Evolutionary conservation across 2,113 vertebrate genomes (phyloP).

Genomic region (Cichladusa arquata): DNA sequence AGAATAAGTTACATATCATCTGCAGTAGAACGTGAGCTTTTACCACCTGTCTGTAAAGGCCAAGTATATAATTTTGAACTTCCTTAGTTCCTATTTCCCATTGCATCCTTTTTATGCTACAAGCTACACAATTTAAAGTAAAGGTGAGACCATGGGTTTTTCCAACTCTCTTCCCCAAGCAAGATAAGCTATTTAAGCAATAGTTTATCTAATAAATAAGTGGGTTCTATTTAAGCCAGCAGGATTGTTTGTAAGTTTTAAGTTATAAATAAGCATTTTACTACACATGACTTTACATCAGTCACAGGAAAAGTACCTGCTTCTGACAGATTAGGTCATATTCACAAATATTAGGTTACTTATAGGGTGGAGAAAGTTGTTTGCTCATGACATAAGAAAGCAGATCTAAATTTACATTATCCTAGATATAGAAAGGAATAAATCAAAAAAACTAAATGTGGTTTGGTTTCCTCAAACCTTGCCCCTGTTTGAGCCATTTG

Average conservation of each 20-base stretch:
- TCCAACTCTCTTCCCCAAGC: not conserved
- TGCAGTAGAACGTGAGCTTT: not conserved
- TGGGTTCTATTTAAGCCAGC: not conserved
- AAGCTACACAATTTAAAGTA: not conserved
- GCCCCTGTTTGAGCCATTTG: not conserved
- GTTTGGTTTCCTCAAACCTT: not conserved
- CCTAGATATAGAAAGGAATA: not conserved
- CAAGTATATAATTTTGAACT: not conserved
- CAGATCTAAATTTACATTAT: not conserved
- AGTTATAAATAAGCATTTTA: not conserved
- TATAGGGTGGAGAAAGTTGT: not conserved
- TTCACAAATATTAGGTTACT: not conserved
- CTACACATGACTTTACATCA: not conserved
- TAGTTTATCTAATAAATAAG: not conserved
- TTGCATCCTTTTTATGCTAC: not conserved
- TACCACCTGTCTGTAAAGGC: not conserved
- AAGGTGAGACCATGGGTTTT: not conserved
- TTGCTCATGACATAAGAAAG: not conserved
- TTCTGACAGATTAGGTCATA: not conserved
- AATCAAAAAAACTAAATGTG: not conserved
- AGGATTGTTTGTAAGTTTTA: not conserved
- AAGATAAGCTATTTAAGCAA: not conserved
- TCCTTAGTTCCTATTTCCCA: not conserved
- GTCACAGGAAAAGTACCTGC: not conserved
- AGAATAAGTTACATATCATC: not conserved